Evolutionary conservation across 2,113 vertebrate genomes (phyloP).

Genomic region (Gymnogyps californianus): DNA sequence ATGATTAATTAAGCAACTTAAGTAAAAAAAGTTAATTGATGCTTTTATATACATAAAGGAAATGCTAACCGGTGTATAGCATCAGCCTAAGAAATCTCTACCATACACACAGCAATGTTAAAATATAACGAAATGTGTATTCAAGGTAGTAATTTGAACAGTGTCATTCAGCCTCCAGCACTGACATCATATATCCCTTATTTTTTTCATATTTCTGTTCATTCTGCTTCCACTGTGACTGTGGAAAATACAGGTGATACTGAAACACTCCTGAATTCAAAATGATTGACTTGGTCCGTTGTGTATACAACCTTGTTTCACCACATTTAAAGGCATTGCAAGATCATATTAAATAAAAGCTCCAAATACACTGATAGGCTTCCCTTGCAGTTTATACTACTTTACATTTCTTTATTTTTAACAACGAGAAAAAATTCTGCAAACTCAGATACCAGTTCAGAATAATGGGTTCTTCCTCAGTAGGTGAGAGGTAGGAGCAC

Average conservation of each 20-base stretch:
- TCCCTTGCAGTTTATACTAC: background rate
- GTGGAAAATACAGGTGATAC: background rate
- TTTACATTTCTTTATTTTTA: background rate
- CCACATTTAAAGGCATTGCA: background rate
- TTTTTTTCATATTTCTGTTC: background rate
- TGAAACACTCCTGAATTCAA: background rate
- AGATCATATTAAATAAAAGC: background rate
- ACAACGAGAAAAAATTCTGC: background rate
- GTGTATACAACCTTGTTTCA: background rate
- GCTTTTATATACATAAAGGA: background rate
- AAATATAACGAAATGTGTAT: background rate
- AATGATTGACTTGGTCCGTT: background rate
- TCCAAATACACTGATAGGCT: fast-evolving
- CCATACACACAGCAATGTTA: background rate
- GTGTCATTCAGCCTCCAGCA: background rate
- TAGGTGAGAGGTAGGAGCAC: background rate
- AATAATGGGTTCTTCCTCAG: background rate
- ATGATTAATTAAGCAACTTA: background rate
- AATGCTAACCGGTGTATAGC: fast-evolving
- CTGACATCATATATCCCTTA: background rate
- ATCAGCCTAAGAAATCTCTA: background rate
- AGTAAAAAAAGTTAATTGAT: background rate
- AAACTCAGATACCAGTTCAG: background rate
- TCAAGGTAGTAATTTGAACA: background rate
- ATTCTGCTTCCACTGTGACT: background rate